Base-by-base conservation (phyloP, 2,888 invertebrate genomes). In the Microdon myrmicae region DNA sequence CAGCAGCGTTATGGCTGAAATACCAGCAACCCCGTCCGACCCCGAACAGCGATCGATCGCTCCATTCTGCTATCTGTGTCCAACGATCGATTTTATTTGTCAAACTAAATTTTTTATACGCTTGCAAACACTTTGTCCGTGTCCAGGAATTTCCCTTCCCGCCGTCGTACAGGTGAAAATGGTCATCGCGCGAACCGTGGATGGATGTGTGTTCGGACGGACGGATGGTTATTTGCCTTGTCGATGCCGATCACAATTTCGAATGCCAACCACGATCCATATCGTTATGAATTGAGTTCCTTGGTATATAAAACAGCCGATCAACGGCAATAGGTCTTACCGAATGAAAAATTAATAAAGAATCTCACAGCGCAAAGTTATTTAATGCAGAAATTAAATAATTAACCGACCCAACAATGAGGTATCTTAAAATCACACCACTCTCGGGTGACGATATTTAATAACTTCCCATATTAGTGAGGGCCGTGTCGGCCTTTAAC, bases 321-420 rank as follows among this genome's bases (percentile, higher is more conserved):
- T 44, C 3, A 17, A 29, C 26, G 5, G 10, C 12, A 3, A 1
- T 14, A 1, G 20, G 12, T 4, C 26, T 13, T 28, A 5, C 9
- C 19, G n/a, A 56, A 64, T 64, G 64, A 64, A 64, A 64, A 64
- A 64, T 64, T 64, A 64, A 64, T 64, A 56, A 64, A 53, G 64
- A 64, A 64, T 64, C 51, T 64, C 20, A 35, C 47, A 35, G 22
- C 20, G 16, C 25, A 10, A 37, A 53, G 53, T 39, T 45, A 53
- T 53, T 59, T 59, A 59, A 53, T 53, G 37, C 45, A 32, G n/a
- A 64, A 64, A 64, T 64, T 64, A 64, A 64, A 64, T 64, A 64
- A 64, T 64, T 64, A 64, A 51, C 41, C 39, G 51, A 35, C 49
- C 22, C 23, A 35, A 31, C 53, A 59, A 64, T 64, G 31, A 56